Evolutionary conservation across 1,140 invertebrate species (phyloP).

Genomic region (Piezodorus guildinii): DNA sequence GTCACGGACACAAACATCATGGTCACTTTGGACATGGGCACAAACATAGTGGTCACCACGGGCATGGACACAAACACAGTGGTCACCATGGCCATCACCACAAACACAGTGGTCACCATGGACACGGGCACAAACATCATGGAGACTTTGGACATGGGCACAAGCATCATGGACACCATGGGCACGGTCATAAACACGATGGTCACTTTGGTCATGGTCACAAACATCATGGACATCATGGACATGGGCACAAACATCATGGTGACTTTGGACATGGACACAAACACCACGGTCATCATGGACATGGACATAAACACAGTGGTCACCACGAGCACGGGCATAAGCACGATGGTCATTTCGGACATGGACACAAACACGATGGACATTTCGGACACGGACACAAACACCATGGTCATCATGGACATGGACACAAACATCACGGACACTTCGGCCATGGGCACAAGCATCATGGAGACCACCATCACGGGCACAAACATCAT

Average conservation of each 20-base stretch:
- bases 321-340: conserved; percentile 14
- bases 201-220: conserved; percentile 18
- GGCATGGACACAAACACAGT: conserved; percentile 21
- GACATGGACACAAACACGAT: conserved; percentile 14
- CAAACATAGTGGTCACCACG: conserved; percentile 20
- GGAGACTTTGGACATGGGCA: conserved; percentile 22
- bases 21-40: conserved; percentile 20
- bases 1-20: conserved; percentile 19
- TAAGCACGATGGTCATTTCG: conserved; percentile 17
- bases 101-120: conserved; percentile 19
- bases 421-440: conserved; percentile 1
- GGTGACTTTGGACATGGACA: conserved; percentile 19
- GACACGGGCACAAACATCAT: conserved; percentile 19
- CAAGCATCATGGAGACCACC: background rate
- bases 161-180: conserved; percentile 20
- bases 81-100: conserved; percentile 18
- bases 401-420: conserved; percentile 2
- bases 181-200: conserved; percentile 20
- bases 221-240: conserved; percentile 21
- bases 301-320: conserved; percentile 13
- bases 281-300: conserved; percentile 17
- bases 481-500: background rate
- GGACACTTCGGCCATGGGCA: background rate
- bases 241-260: conserved; percentile 19
- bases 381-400: conserved; percentile 6